phyloP scores from a whole-genome alignment of 2,113 vertebrate genomes.

The Rhegmatorhina hoffmannsi region DNA sequence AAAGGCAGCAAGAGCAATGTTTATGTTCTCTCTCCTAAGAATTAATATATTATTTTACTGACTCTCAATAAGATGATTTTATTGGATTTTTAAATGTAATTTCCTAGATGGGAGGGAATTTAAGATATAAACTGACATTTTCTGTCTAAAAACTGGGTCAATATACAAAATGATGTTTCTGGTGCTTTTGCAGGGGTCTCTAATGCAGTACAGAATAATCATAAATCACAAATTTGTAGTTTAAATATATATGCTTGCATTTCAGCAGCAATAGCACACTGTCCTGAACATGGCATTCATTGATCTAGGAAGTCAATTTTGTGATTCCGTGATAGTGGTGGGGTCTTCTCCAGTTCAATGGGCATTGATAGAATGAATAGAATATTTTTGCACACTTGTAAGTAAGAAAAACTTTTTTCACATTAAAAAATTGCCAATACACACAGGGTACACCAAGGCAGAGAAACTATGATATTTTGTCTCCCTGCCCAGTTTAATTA shows the following conservation, averaged over 20 bases:
- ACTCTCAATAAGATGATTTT: not conserved
- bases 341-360: not conserved
- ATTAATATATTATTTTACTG: not conserved
- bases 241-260: not conserved
- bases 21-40: not conserved
- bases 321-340: not conserved
- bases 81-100: not conserved
- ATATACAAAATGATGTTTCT: not conserved
- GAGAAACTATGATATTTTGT: not conserved
- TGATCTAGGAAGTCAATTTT: not conserved
- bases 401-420: not conserved
- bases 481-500: not conserved
- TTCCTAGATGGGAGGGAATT: not conserved
- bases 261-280: not conserved
- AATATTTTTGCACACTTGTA: not conserved
- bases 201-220: not conserved
- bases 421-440: not conserved
- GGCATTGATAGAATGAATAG: not conserved
- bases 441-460: not conserved
- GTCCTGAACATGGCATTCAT: accelerated
- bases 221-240: not conserved
- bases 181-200: not conserved
- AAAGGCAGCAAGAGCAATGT: not conserved
- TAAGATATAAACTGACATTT: not conserved
- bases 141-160: not conserved